These are phyloP conservation scores for Eumaeus atala DNA, from an alignment of 1,140 invertebrate species.

Conservation along the genomic window DNA sequence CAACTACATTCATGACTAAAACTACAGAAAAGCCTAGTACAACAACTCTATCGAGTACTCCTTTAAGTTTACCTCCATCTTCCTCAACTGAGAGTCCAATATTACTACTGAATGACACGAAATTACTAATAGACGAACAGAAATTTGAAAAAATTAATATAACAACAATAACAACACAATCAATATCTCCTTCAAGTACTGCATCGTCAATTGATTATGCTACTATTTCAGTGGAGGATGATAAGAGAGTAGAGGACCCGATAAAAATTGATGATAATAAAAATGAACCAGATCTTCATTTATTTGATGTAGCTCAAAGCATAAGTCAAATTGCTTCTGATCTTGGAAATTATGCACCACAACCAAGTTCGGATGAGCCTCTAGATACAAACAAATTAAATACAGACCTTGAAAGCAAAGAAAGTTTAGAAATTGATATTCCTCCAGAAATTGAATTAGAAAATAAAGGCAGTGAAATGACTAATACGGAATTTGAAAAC, in stretches of 20 bases:
- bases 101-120: not conserved
- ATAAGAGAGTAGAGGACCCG: not conserved
- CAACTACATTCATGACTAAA: conserved; percentile 33
- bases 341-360: conserved; percentile 47
- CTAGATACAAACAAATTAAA: conserved; percentile 41
- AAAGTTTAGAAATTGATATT: conserved; percentile 61
- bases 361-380: conserved; percentile 45
- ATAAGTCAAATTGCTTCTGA: conserved; percentile 67
- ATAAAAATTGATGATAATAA: conserved; percentile 16
- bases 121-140: conserved; percentile 26
- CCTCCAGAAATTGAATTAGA: conserved; percentile 32
- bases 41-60: conserved; percentile 16
- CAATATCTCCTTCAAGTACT: conserved; percentile 51
- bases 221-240: conserved; percentile 23
- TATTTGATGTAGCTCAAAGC: conserved; percentile 65
- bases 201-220: conserved; percentile 48
- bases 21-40: conserved; percentile 31
- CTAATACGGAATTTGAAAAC: conserved; percentile 35
- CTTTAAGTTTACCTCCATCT: not conserved
- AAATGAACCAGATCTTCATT: conserved; percentile 34
- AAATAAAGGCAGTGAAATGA: conserved; percentile 25
- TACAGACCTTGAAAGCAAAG: conserved; percentile 57
- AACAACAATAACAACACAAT: conserved; percentile 62
- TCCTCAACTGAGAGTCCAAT: conserved; percentile 1
- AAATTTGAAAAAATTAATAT: conserved; percentile 44